These are phyloP conservation scores for Emesis furor DNA, from an alignment of 2,888 invertebrate genomes.

Conservation along the genomic window DNA sequence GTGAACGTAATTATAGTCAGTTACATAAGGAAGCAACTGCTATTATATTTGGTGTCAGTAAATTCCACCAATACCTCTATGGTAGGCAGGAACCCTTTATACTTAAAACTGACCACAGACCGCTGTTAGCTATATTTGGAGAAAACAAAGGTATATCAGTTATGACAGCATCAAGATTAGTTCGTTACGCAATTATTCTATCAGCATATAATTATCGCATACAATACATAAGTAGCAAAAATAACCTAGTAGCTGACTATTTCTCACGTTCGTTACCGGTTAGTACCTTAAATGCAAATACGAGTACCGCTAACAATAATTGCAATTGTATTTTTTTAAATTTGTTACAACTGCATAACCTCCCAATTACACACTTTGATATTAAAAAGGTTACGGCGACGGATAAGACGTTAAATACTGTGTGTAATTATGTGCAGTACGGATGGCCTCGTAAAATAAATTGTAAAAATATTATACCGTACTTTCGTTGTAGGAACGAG, in stretches of 20 bases:
- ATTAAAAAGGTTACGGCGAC: constrained; percentile 46
- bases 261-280: constrained; percentile 55
- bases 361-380: constrained; percentile 43
- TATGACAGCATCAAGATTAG: constrained; percentile 71
- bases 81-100: constrained; percentile 59
- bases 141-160: constrained; percentile 73
- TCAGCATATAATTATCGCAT: constrained; percentile 73
- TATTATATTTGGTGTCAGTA: constrained; percentile 41
- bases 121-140: constrained; percentile 73
- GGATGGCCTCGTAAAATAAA: constrained; percentile 61
- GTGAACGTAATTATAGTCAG: neutral
- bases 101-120: constrained; percentile 73
- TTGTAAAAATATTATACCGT: constrained; percentile 45
- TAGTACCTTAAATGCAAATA: constrained; percentile 29
- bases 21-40: constrained; percentile 60
- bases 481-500: constrained; percentile 34
- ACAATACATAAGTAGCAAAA: constrained; percentile 71
- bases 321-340: constrained; percentile 34
- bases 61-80: constrained; percentile 41
- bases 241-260: constrained; percentile 66
- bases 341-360: neutral
- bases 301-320: constrained; percentile 44
- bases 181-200: constrained; percentile 75
- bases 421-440: constrained; percentile 39
- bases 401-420: constrained; percentile 38